phyloP scores from a whole-genome alignment of 1,140 invertebrate genomes.

The Idris sp. region DNA sequence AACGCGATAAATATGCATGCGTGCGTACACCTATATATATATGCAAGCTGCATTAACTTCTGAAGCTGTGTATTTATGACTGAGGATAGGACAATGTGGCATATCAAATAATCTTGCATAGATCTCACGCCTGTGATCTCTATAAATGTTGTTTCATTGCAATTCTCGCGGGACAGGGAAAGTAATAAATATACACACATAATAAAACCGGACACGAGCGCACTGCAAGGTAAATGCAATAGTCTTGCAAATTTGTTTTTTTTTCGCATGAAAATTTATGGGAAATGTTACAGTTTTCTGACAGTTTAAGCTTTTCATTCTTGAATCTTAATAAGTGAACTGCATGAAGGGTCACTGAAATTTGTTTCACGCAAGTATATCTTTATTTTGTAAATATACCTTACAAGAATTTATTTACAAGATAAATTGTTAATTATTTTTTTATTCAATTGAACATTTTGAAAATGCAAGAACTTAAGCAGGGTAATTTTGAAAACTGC shows the following conservation, averaged over 20 bases:
- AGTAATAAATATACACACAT: constrained; percentile 67
- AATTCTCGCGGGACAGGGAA: constrained; percentile 65
- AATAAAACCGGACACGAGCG: constrained; percentile 60
- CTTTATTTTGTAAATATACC: too few relatives aligned
- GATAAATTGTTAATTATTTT: too few relatives aligned
- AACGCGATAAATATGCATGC: constrained; percentile 43
- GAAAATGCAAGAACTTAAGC: too few relatives aligned
- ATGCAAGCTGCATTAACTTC: constrained; percentile 39
- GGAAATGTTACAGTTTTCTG: neutral
- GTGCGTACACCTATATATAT: constrained; percentile 9
- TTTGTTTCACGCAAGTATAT: too few relatives aligned
- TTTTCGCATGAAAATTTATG: constrained; percentile 11
- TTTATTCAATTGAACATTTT: too few relatives aligned
- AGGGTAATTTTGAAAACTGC: too few relatives aligned
- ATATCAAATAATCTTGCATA: constrained; percentile 73
- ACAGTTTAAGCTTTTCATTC: neutral
- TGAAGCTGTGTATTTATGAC: constrained; percentile 49
- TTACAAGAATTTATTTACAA: too few relatives aligned
- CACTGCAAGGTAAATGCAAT: constrained; percentile 66
- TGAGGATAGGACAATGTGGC: constrained; percentile 66
- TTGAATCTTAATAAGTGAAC: too few relatives aligned
- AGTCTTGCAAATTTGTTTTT: constrained; percentile 21
- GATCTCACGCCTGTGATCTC: constrained; percentile 73
- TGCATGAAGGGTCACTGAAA: too few relatives aligned
- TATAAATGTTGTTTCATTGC: constrained; percentile 66